Evolutionary conservation across 2,888 invertebrate genomes (phyloP), one percentile per base, ranked within the genome.

Genomic region (Drosophila peninsularis): DNA sequence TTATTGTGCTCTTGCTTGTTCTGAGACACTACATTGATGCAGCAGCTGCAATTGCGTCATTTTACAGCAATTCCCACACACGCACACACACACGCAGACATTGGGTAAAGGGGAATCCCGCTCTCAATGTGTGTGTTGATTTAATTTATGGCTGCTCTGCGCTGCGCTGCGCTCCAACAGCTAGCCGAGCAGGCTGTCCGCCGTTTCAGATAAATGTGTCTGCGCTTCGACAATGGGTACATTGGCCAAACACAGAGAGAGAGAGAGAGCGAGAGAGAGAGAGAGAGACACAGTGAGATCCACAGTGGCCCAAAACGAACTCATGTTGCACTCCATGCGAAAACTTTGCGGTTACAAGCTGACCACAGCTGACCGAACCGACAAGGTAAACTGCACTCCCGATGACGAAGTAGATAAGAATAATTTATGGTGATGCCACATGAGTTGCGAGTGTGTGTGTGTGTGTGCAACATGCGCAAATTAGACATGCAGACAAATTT

Each of bases 401-500:
- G 89, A 85, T 85, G 85, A 85, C 76, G 89, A 78, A 85, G 79
- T 74, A 79, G 85, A 88, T 89, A 78, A 70, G 88, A 77, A 79
- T 85, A 88, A 85, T 85, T 89, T 89, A 89, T 85, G 75, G 68
- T 85, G 89, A 88, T 88, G 85, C 85, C 75, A 63, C 73, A 71
- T 76, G 71, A 80, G 73, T 69, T 80, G 75, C 72, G 60, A 69
- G 24, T 47, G 32, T 34, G 14, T 73, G 34, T 27, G 27, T 52
- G 41, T 30, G 73, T 74, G 72, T 84, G 57, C 64, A 73, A 75
- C 76, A 79, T 89, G 89, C 72, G 79, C 84, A 89, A 89, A 89
- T 84, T 89, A 84, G 83, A 84, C 88, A 81, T 84, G 89, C 73
- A 87, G 89, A 83, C 89, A 88, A 83, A 83, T 83, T 83, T 83